Conservation (phyloP, 30 jellyfish, hydroid and myxozoan genomes). For the Hydra vulgaris region DNA sequence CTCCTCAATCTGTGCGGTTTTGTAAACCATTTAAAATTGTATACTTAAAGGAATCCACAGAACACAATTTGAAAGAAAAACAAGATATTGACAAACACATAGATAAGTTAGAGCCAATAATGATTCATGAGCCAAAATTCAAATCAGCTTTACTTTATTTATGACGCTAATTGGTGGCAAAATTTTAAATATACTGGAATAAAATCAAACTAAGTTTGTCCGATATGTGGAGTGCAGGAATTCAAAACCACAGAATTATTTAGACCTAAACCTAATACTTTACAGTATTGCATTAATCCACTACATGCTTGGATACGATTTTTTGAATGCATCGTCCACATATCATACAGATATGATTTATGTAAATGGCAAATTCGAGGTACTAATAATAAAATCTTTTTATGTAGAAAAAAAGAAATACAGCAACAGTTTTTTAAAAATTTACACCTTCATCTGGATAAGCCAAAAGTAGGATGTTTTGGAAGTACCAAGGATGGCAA, state of each 20-base stretch:
- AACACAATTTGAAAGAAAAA: too few species aligned
- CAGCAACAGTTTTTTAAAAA: neutral
- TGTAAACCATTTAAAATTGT: too few species aligned
- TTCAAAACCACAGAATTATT: neutral
- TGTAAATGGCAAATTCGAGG: neutral
- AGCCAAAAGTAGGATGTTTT: neutral
- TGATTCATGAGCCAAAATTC: too few species aligned
- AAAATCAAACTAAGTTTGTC: neutral
- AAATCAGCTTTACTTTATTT: neutral
- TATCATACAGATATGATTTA: neutral
- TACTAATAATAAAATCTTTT: too few species aligned
- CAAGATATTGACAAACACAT: too few species aligned
- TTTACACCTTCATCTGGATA: neutral
- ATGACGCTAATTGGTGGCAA: neutral
- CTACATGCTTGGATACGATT: neutral
- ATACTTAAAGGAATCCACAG: too few species aligned
- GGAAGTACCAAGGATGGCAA: neutral
- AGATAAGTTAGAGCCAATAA: too few species aligned
- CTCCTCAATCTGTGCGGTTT: too few species aligned
- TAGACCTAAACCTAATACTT: neutral
- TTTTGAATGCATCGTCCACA: neutral
- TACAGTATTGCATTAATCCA: neutral
- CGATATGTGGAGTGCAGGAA: neutral
- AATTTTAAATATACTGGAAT: neutral
- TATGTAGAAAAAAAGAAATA: neutral